These are phyloP conservation scores for Nycticorax nycticorax DNA, from an alignment of 2,113 vertebrate species.

Conservation along the genomic window DNA sequence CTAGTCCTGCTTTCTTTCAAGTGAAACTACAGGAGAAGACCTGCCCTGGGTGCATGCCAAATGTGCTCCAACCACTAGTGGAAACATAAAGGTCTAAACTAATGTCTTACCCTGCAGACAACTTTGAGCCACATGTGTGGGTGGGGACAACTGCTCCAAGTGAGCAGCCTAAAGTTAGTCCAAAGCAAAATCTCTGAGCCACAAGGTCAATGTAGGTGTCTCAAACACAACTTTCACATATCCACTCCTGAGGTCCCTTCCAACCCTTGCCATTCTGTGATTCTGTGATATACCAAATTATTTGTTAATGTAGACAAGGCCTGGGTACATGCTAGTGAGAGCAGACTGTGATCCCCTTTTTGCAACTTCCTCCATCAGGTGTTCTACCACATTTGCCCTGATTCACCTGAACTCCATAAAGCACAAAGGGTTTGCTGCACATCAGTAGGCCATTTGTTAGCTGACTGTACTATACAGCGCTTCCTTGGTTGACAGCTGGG, in stretches of 20 bases:
- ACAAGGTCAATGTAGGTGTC: not conserved
- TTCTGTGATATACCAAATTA: not conserved
- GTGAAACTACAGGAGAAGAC: not conserved
- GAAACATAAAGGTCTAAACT: not conserved
- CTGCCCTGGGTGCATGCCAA: not conserved
- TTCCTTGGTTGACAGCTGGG: not conserved
- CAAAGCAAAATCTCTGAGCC: not conserved
- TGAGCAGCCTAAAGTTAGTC: not conserved
- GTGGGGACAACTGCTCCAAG: not conserved
- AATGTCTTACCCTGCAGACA: not conserved
- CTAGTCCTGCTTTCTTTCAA: not conserved
- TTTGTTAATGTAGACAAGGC: not conserved
- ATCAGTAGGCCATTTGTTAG: not conserved
- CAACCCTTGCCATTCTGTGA: too few relatives aligned
- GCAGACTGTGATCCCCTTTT: not conserved
- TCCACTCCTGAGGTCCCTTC: not conserved
- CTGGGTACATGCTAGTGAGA: not conserved
- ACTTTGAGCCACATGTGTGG: fast-evolving
- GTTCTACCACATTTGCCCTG: not conserved
- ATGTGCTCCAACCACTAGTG: not conserved
- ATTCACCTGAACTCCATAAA: not conserved
- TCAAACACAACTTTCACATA: not conserved
- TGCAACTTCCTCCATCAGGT: not conserved
- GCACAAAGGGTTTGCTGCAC: not conserved
- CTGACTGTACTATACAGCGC: not conserved